Percentiles rank a stretch among this genome's conserved stretches.
Evolutionary conservation across 2,113 vertebrate species (phyloP).

Genomic region (Bombycilla garrulus): DNA sequence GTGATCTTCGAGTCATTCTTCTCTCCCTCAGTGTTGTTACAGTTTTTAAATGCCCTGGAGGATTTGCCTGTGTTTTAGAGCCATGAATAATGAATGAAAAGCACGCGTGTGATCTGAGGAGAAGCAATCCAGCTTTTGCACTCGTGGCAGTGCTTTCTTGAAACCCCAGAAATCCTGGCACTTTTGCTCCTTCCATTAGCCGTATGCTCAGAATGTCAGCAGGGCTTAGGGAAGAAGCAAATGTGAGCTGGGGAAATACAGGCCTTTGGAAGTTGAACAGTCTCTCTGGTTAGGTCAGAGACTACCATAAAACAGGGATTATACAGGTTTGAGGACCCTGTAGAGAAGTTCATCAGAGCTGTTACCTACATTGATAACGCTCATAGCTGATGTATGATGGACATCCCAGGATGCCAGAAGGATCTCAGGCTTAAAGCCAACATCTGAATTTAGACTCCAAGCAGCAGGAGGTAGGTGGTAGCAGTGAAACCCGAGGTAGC

Average conservation of each 20-base stretch:
- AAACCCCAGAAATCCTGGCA: background rate
- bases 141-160: background rate
- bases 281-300: background rate
- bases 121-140: background rate
- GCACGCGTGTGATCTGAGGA: background rate
- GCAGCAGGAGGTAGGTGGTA: background rate
- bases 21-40: background rate
- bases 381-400: background rate
- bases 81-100: constrained; percentile 33
- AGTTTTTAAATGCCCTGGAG: background rate
- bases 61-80: background rate
- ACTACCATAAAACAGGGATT: background rate
- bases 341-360: background rate
- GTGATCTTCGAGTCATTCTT: background rate
- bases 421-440: background rate
- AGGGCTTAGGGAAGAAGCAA: background rate
- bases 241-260: background rate
- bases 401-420: background rate
- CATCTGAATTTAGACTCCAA: background rate
- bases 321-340: background rate
- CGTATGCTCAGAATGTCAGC: background rate
- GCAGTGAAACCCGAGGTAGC: background rate
- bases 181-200: background rate
- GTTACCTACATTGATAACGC: background rate
- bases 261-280: background rate